A percentile compares a stretch with the other conserved stretches of the same genome.
These are phyloP conservation scores for Oxycera nigricornis DNA, from an alignment of 2,888 invertebrate species.

Conservation along the genomic window DNA sequence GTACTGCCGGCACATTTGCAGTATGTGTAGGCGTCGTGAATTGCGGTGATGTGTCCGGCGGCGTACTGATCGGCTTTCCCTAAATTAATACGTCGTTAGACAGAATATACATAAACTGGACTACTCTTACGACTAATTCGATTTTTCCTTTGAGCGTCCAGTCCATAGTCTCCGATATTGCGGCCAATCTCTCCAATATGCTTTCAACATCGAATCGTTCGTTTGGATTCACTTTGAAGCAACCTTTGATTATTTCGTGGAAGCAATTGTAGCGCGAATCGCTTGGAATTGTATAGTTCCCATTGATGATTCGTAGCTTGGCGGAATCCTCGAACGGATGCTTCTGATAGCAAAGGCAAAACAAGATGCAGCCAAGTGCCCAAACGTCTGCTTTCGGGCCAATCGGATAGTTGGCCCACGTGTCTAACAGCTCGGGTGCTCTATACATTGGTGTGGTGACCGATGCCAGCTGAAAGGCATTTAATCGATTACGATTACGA, in stretches of 20 bases:
- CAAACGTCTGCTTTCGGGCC: constrained; percentile 92
- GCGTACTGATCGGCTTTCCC: constrained; percentile 57
- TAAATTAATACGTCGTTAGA: constrained; percentile 33
- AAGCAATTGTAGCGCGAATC: constrained; percentile 85
- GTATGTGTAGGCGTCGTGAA: constrained; percentile 48
- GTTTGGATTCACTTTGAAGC: constrained; percentile 82
- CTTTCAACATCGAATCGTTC: constrained; percentile 80
- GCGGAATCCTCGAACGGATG: constrained; percentile 98
- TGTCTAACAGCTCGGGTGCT: constrained; percentile 97
- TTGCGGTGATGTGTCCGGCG: constrained; percentile 51
- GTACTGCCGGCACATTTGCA: neutral
- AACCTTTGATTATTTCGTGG: constrained; percentile 88
- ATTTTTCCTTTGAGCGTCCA: constrained; percentile 83
- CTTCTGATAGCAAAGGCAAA: constrained; percentile 87
- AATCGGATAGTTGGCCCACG: constrained; percentile 94
- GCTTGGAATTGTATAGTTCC: constrained; percentile 85
- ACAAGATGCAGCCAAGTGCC: constrained; percentile 96
- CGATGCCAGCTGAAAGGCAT: constrained; percentile 70
- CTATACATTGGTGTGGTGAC: constrained; percentile 95
- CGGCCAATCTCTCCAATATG: constrained; percentile 84
- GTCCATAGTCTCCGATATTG: constrained; percentile 85
- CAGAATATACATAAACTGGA: too few species aligned
- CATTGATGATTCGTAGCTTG: constrained; percentile 95
- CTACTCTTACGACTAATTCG: constrained; percentile 52
- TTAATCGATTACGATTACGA: constrained; percentile 4